Evolutionary conservation across 2,888 invertebrate genomes (phyloP), one percentile per base, ranked within the genome.

Genomic region (Pecten maximus): DNA sequence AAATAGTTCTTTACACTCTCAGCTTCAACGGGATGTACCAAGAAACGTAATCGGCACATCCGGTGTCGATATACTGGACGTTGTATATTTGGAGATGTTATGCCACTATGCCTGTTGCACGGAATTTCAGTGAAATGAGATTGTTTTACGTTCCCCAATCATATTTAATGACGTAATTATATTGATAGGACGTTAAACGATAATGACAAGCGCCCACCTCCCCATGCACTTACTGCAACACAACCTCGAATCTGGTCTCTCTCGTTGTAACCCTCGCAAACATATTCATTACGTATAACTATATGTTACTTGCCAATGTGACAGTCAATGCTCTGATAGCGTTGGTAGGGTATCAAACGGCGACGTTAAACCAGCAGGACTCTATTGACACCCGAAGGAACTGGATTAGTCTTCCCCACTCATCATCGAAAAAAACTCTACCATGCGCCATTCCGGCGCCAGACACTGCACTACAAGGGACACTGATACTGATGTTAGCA

Each of bases 251-350:
- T 19, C 16, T 54, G 28, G 60, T 2, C 35, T 74, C 74, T 74
- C 74, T 35, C 74, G 74, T 74, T 8, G 12, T 74, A 12, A 74
- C 35, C 74, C 74, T 74, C 74, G 28, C 74, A 4, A 28, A 28
- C 10, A 35, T 74, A 74, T 74, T 35, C 74, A 74, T 74, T 74
- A 74, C 74, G 74, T 74, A 74, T 28, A 74, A 74, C 19, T 28
- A 74, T 28, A 74, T 74, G 74, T 74, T 74, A 74, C 19, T 54
- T 54, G 50, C 74, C 74, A 35, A 74, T 74, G 28, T 35, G 74
- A 23, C 74, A 74, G 23, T 28, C 74, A 74, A 8, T 74, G 74
- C 74, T 74, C 74, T 74, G 74, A 74, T 74, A 23, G 28, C 8
- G 74, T 74, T 8, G 35, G 74, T 8, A 35, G 74, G 74, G 74